Percentiles rank a stretch among this genome's conserved stretches.
These are phyloP conservation scores for Staurois parvus DNA, from an alignment of 2,797 vertebrate species.

Conservation along the genomic window DNA sequence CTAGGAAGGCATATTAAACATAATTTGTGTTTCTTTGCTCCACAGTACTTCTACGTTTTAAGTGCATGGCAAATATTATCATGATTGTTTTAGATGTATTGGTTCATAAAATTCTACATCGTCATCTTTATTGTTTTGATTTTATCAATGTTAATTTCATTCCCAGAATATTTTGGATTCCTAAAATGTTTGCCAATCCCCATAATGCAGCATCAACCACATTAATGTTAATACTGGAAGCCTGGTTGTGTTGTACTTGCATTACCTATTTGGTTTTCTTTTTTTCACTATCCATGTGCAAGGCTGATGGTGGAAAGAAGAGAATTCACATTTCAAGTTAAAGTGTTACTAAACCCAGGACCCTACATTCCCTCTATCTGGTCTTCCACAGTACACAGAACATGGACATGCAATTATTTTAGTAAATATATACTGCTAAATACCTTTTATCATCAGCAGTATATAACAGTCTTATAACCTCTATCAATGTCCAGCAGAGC, in stretches of 20 bases:
- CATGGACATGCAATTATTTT: no score
- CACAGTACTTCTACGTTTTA: conserved; percentile 6
- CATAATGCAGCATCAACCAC: not conserved
- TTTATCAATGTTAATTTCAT: not conserved
- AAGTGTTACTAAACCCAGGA: no score
- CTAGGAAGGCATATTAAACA: conserved; percentile 15
- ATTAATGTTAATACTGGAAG: not conserved
- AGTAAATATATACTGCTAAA: no score
- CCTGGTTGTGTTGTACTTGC: not conserved
- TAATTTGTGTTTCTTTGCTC: not conserved
- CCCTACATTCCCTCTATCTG: no score
- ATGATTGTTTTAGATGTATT: not conserved
- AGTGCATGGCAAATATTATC: not conserved
- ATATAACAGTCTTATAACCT: no score
- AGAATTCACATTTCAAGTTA: no score
- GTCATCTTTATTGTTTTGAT: not conserved
- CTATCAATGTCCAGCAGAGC: no score
- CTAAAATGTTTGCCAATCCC: not conserved
- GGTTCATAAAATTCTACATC: not conserved
- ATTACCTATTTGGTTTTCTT: no score
- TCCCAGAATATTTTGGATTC: not conserved
- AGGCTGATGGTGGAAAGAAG: no score
- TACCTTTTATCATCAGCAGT: no score
- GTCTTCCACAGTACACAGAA: no score
- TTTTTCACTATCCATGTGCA: no score